These are phyloP conservation scores for Calameuta pallipes DNA, from an alignment of 2,888 invertebrate species.

Conservation along the genomic window DNA sequence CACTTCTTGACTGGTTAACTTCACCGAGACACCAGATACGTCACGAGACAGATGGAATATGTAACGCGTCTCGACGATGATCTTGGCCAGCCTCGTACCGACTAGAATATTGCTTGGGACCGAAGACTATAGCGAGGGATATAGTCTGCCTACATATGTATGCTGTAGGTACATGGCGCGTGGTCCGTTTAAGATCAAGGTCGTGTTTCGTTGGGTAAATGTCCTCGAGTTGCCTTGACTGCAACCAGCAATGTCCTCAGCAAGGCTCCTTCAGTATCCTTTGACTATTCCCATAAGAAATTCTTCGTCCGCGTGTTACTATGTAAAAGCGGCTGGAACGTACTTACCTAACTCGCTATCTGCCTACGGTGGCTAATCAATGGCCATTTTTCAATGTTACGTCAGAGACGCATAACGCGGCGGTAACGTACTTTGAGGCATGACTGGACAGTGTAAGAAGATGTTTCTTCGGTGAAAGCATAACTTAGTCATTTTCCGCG, in stretches of 20 bases:
- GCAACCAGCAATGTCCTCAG: background rate
- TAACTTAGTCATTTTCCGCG: background rate
- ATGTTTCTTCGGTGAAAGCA: background rate
- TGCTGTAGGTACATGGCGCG: constrained; percentile 21
- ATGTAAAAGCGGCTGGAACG: background rate
- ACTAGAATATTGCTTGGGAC: background rate
- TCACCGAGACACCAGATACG: background rate
- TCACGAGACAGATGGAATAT: background rate
- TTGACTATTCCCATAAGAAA: background rate
- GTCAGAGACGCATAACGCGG: background rate
- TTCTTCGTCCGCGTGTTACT: background rate
- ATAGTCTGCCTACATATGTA: background rate
- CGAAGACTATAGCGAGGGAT: background rate
- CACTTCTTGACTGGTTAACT: background rate
- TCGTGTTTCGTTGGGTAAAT: constrained; percentile 53
- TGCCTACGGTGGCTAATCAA: background rate
- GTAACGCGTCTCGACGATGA: background rate
- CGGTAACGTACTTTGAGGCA: background rate
- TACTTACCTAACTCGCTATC: background rate
- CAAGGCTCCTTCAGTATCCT: background rate
- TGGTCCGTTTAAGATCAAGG: constrained; percentile 56
- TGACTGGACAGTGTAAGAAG: background rate
- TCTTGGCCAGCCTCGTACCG: background rate
- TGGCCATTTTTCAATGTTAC: background rate
- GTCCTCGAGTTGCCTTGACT: constrained; percentile 49